These are phyloP conservation scores for Bradysia coprophila DNA, from an alignment of 1,140 invertebrate species.

Conservation along the genomic window DNA sequence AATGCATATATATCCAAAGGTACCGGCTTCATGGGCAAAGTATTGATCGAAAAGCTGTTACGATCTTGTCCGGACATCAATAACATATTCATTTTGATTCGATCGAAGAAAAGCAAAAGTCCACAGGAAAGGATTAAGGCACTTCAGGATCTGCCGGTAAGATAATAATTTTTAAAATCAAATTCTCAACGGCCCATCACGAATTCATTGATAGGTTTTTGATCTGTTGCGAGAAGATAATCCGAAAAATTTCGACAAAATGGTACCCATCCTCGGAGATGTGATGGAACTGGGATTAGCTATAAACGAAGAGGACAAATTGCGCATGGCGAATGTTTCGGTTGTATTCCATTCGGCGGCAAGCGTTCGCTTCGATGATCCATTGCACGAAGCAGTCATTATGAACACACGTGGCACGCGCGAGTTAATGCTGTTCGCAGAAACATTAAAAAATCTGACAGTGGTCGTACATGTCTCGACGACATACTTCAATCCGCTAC, in stretches of 20 bases:
- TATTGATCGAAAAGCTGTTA: slow-evolving; percentile 72
- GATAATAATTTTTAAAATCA: not conserved
- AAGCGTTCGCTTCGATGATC: slow-evolving; percentile 63
- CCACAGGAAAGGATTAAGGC: slow-evolving; percentile 39
- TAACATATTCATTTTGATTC: slow-evolving; percentile 57
- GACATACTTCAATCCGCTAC: slow-evolving; percentile 62
- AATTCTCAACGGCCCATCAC: not conserved
- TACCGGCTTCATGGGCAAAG: slow-evolving; percentile 72
- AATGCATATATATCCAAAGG: too few species aligned
- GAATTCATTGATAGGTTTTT: slow-evolving; percentile 23
- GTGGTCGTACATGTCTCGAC: slow-evolving; percentile 70
- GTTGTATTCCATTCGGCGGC: slow-evolving; percentile 89
- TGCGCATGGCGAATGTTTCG: slow-evolving; percentile 39
- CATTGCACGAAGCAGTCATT: slow-evolving; percentile 41
- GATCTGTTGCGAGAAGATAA: slow-evolving; percentile 23
- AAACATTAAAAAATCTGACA: slow-evolving; percentile 46
- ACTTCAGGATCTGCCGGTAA: slow-evolving; percentile 28
- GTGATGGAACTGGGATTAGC: slow-evolving; percentile 40
- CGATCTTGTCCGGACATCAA: slow-evolving; percentile 45
- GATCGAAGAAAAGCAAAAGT: slow-evolving; percentile 54
- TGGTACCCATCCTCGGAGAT: slow-evolving; percentile 65
- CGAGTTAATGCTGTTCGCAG: slow-evolving; percentile 41
- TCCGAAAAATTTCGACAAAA: slow-evolving; percentile 38
- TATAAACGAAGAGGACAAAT: slow-evolving; percentile 12
- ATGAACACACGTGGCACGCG: slow-evolving; percentile 47